phyloP scores from a whole-genome alignment of 1,140 invertebrate species.

The Drosophila mayri region DNA sequence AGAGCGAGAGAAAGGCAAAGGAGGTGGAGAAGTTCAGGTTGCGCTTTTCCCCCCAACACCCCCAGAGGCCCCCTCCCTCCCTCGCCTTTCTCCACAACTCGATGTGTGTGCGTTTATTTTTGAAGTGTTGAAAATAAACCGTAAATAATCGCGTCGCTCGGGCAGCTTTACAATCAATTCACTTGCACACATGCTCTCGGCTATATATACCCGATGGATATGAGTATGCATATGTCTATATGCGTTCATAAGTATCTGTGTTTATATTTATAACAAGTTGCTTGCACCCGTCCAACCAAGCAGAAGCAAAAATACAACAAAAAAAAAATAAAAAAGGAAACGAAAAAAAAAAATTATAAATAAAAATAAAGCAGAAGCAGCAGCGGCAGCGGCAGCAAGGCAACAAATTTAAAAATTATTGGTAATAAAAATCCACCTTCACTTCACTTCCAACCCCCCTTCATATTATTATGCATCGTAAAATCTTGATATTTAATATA shows the following conservation, averaged over 20 bases:
- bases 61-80: neutral
- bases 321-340: neutral
- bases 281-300: constrained; percentile 69
- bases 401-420: constrained; percentile 82
- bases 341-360: constrained; percentile 10
- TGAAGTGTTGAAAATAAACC: constrained; percentile 82
- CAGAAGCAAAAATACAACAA: constrained; percentile 28
- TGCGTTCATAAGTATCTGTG: constrained; percentile 58
- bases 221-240: constrained; percentile 29
- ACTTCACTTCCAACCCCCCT: constrained; percentile 57
- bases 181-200: constrained; percentile 66
- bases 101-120: constrained; percentile 67
- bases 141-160: constrained; percentile 77
- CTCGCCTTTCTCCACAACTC: neutral
- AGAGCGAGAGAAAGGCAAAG: constrained; percentile 13
- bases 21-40: constrained; percentile 60
- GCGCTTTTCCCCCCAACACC: constrained; percentile 36
- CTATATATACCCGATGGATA: constrained; percentile 46
- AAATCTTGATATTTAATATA: constrained; percentile 80
- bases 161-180: constrained; percentile 80
- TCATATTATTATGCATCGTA: constrained; percentile 74
- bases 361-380: constrained; percentile 30
- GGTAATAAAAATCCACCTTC: constrained; percentile 82
- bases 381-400: constrained; percentile 37
- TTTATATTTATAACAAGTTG: constrained; percentile 83